Evolutionary conservation across 2,113 vertebrate species (phyloP).

Genomic region (Centropus bengalensis): DNA sequence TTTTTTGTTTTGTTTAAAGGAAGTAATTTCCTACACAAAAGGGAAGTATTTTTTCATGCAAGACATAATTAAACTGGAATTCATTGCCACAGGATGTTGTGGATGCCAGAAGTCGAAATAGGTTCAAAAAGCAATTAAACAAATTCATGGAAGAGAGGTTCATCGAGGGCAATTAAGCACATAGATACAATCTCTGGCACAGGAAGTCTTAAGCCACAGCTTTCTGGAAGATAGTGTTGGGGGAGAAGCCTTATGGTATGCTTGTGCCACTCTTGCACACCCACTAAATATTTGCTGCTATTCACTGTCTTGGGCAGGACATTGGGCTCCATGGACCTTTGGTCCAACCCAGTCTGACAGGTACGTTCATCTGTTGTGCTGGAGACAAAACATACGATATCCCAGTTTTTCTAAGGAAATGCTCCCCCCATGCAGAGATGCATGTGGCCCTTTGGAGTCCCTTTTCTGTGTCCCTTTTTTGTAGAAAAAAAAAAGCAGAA

Average conservation of each 20-base stretch:
- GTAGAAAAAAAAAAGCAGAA: neutral
- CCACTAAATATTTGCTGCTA: neutral
- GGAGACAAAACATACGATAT: neutral
- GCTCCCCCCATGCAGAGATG: neutral
- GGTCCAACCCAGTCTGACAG: neutral
- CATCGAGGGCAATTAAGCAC: slow-evolving; percentile 67
- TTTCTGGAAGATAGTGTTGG: slow-evolving; percentile 42
- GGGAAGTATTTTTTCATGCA: slow-evolving; percentile 62
- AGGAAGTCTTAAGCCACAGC: slow-evolving; percentile 65
- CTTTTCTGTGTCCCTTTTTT: neutral
- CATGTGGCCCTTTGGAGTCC: neutral
- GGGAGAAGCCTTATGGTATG: slow-evolving; percentile 26
- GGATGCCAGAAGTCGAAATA: slow-evolving; percentile 63
- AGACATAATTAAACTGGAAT: slow-evolving; percentile 70
- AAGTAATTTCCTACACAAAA: slow-evolving; percentile 65
- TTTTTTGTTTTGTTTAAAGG: neutral
- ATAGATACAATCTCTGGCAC: slow-evolving; percentile 66
- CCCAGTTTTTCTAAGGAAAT: neutral
- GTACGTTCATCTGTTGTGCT: neutral
- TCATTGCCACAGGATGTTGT: slow-evolving; percentile 71
- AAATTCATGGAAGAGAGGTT: slow-evolving; percentile 67
- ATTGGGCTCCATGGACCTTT: neutral
- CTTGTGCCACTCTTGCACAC: neutral
- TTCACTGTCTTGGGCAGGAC: neutral
- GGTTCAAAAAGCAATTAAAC: slow-evolving; percentile 69